Evolutionary conservation across 2,113 vertebrate genomes (phyloP).

Genomic region (Anseranas semipalmata): DNA sequence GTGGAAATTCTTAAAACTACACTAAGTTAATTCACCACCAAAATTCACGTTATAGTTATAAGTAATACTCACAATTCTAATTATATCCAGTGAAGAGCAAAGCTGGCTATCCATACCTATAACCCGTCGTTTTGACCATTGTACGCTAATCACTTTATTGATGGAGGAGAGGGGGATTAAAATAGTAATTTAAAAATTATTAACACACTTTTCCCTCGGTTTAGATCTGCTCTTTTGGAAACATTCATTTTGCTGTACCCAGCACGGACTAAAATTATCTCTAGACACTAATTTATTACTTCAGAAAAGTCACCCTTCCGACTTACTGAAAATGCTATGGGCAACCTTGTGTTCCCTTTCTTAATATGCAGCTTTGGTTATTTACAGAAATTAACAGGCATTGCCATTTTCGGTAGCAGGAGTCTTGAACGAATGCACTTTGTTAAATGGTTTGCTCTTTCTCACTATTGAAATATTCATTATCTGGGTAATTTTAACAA

Average conservation of each 20-base stretch:
- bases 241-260: neutral
- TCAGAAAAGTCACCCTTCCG: neutral
- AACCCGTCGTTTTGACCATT: neutral
- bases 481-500: conserved; percentile 75
- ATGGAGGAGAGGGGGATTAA: neutral
- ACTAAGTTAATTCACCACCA: neutral
- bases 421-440: conserved; percentile 48
- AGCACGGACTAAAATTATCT: neutral
- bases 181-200: neutral
- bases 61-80: neutral
- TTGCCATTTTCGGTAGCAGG: conserved; percentile 46
- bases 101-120: neutral
- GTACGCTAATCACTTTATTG: neutral
- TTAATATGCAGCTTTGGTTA: conserved; percentile 30
- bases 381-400: conserved; percentile 60
- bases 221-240: neutral
- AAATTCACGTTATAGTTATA: neutral
- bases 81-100: neutral
- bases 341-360: conserved; percentile 28
- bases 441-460: conserved; percentile 73
- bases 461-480: conserved; percentile 82
- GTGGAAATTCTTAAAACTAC: conserved; percentile 77
- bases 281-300: neutral
- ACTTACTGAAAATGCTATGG: conserved; percentile 8
- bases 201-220: neutral